Conservation (phyloP, 2,797 vertebrate species). For the Eremophila alpestris region DNA sequence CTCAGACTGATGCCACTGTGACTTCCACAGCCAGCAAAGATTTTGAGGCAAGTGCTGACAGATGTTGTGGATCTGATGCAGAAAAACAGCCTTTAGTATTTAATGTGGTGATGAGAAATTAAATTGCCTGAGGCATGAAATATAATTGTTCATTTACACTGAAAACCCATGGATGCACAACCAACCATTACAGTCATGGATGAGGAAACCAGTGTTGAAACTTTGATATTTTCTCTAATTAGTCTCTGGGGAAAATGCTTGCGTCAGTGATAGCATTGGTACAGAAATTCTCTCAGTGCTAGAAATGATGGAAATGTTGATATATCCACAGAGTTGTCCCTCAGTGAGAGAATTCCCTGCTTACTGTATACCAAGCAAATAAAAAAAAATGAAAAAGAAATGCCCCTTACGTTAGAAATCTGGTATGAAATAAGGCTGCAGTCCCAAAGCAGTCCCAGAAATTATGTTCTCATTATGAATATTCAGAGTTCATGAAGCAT, state of each 20-base stretch:
- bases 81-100: conserved; percentile 38
- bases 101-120: conserved; percentile 41
- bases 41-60: conserved; percentile 17
- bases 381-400: background rate
- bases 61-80: conserved; percentile 4
- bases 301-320: background rate
- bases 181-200: background rate
- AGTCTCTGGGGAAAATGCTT: background rate
- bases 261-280: background rate
- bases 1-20: background rate
- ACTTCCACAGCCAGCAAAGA: background rate
- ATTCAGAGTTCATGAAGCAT: background rate
- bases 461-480: background rate
- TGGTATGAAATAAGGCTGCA: background rate
- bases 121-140: conserved; percentile 14
- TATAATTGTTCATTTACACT: conserved; percentile 28
- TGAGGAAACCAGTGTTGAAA: background rate
- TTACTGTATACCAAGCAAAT: background rate
- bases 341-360: background rate
- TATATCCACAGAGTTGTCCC: background rate
- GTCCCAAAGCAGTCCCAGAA: background rate
- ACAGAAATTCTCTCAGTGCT: background rate
- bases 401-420: background rate
- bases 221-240: background rate
- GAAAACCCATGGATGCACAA: conserved; percentile 28